Evolutionary conservation across 2,113 vertebrate species (phyloP), one percentile per base, ranked within the genome.

Genomic region (Crotalus tigris): DNA sequence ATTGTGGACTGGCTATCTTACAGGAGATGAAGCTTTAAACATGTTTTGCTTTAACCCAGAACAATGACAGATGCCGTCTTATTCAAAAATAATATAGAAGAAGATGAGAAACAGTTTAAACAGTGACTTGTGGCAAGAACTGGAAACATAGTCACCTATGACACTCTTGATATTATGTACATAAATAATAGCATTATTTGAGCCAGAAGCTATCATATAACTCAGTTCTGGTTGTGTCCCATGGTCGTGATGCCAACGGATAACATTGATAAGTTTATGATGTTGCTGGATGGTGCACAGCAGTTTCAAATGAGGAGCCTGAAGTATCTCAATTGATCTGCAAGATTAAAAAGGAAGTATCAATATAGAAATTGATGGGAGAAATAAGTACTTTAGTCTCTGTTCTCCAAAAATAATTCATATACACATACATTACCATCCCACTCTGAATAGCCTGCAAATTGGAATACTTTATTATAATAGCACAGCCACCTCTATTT

Each of bases 281-380:
- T 99, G 99, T 93, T 99, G 99, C 97, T 99, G 99, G 92, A 99
- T 97, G 90, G 98, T 98, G 96, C 99, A 99, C 91, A 99, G 96
- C 91, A 99, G 94, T 95, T 97, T 98, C 96, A 99, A 93, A 57
- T 85, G 92, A 3, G 99, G 99, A 15, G 98, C 98, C 90, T 97
- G 97, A 92, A 98, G 98, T 94, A 99, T 96, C 33, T 99, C 99
- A 46, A 99, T 98, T 0, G 98, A 99, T 88, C 99, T 99, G 97
- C 57, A 97, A 96, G 1, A 29, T 8, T 1, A 95, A 90, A 51
- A 46, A 81, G 8, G 29, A 29, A 57, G 39, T n/a, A 95, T 64
- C 93, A 95, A 94, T 0, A 1, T 54, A 58, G 0, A n/a, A 93
- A 1, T 51, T 69, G 46, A 88, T 8, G 33, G 39, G 6, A 33